These are phyloP conservation scores for Nothura maculosa DNA, from an alignment of 2,797 vertebrate species.

Conservation along the genomic window DNA sequence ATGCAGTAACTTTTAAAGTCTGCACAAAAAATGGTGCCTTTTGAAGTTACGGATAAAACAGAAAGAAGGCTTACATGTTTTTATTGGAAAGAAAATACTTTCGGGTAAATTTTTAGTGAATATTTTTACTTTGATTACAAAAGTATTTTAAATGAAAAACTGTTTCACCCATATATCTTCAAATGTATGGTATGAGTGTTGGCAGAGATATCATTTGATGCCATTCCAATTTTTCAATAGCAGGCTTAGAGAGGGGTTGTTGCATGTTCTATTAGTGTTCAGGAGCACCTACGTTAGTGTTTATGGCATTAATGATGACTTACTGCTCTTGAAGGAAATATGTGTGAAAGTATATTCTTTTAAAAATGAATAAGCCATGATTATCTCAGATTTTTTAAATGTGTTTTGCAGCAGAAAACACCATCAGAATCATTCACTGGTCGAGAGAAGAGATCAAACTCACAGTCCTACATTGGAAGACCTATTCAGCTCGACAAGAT, in stretches of 20 bases:
- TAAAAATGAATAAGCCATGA: background rate
- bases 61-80: background rate
- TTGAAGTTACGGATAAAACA: background rate
- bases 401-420: conserved; percentile 87
- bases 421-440: conserved; percentile 90
- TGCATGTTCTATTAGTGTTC: background rate
- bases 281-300: background rate
- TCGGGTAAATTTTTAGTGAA: background rate
- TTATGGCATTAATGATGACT: background rate
- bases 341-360: background rate
- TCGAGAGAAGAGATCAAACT: conserved; percentile 93
- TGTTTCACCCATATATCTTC: background rate
- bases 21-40: background rate
- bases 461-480: conserved; percentile 92
- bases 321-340: background rate
- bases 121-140: background rate
- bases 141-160: background rate
- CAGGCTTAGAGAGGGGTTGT: background rate
- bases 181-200: background rate
- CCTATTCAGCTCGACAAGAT: conserved; percentile 97
- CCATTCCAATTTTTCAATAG: background rate
- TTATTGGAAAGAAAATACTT: background rate
- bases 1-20: background rate
- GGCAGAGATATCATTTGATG: background rate
- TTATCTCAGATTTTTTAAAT: conserved; percentile 17